These are phyloP conservation scores for Campodea augens DNA, from an alignment of 1,140 invertebrate species.

Conservation along the genomic window DNA sequence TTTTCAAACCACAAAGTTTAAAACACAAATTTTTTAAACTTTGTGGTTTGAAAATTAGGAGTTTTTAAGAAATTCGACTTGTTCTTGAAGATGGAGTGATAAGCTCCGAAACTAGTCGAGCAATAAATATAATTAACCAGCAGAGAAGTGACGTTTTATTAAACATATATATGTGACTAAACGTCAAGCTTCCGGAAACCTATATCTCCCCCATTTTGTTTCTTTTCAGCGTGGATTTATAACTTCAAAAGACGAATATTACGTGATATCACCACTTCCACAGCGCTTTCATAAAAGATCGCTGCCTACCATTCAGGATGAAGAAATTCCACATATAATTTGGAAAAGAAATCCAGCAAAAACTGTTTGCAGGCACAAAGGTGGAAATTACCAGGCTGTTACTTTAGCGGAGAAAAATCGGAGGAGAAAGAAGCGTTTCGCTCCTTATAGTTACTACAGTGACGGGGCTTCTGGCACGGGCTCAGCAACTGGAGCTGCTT, in stretches of 20 bases:
- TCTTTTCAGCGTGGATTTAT: constrained; percentile 11
- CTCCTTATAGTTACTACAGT: neutral
- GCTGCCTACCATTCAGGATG: neutral
- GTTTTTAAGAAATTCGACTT: too few relatives aligned
- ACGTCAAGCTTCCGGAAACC: too few relatives aligned
- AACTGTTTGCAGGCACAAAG: neutral
- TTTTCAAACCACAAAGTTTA: too few relatives aligned
- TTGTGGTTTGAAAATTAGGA: too few relatives aligned
- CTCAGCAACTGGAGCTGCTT: neutral
- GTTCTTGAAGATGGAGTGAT: too few relatives aligned
- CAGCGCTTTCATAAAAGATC: constrained; percentile 14
- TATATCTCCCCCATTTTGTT: too few relatives aligned
- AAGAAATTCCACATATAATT: constrained; percentile 15
- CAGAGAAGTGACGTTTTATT: too few relatives aligned
- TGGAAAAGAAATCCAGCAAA: constrained; percentile 9
- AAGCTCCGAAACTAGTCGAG: too few relatives aligned
- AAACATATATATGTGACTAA: too few relatives aligned
- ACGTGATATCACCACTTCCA: constrained; percentile 20
- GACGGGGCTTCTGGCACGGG: neutral
- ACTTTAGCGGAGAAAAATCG: neutral
- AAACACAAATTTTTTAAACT: too few relatives aligned
- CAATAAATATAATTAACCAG: too few relatives aligned
- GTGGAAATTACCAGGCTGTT: too few relatives aligned
- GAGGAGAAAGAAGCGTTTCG: neutral
- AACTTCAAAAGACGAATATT: constrained; percentile 15